Conservation (phyloP, 2,888 invertebrate genomes). For the Mythimna loreyi region DNA sequence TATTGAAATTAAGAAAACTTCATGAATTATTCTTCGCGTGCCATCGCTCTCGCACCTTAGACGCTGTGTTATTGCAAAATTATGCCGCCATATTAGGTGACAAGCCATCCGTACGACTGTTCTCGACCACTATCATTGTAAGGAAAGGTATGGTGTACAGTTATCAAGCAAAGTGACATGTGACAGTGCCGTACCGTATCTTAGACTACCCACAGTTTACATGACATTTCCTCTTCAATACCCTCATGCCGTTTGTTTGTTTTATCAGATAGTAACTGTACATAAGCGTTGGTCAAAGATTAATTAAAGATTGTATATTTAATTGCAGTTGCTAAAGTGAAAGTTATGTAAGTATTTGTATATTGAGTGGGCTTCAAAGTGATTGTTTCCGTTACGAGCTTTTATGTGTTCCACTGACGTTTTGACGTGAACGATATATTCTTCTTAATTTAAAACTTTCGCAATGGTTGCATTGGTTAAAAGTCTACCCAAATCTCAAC, state of each 20-base stretch:
- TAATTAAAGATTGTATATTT: conserved; percentile 42
- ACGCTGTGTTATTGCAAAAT: conserved; percentile 70
- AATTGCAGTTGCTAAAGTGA: conserved; percentile 43
- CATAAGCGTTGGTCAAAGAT: conserved; percentile 19
- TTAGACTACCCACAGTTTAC: conserved; percentile 46
- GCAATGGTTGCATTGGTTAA: neutral
- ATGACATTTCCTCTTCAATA: conserved; percentile 69
- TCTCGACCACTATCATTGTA: conserved; percentile 53
- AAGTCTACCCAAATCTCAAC: neutral
- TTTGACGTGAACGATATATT: conserved; percentile 30
- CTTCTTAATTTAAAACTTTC: conserved; percentile 30
- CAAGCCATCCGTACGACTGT: conserved; percentile 55
- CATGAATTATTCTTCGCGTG: conserved; percentile 77
- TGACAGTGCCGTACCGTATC: conserved; percentile 51
- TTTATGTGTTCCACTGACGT: conserved; percentile 36
- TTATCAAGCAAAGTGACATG: conserved; percentile 54
- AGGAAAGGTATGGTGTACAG: conserved; percentile 65
- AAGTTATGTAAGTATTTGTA: conserved; percentile 44
- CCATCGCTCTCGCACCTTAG: conserved; percentile 68
- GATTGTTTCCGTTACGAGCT: conserved; percentile 49
- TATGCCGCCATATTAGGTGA: conserved; percentile 66
- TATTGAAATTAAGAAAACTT: conserved; percentile 71
- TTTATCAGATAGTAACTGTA: conserved; percentile 53
- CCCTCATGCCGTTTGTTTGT: conserved; percentile 51
- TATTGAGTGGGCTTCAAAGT: conserved; percentile 46